These are phyloP conservation scores for Monodelphis domestica DNA, from an alignment of 2,797 vertebrate genomes.

Conservation along the genomic window DNA sequence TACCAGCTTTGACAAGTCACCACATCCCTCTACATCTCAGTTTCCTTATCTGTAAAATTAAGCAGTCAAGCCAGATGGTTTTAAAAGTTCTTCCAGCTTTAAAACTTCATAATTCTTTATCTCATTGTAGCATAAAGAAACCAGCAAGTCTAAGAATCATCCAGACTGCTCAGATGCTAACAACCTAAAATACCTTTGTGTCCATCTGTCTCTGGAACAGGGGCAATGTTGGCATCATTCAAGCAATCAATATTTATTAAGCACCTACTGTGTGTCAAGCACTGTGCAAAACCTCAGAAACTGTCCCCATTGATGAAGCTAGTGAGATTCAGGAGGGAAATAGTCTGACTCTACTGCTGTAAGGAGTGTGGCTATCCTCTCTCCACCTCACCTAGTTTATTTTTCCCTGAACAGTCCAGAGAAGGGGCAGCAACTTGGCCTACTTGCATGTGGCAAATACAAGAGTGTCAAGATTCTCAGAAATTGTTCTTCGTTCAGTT, in stretches of 20 bases:
- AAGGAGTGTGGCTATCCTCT: neutral
- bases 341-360: neutral
- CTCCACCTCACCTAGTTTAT: neutral
- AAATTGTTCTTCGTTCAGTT: neutral
- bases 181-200: neutral
- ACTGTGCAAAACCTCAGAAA: neutral
- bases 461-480: neutral
- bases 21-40: neutral
- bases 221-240: slow-evolving; percentile 21
- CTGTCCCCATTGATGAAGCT: neutral
- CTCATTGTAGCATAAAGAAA: slow-evolving; percentile 9
- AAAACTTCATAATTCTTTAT: neutral
- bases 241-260: neutral
- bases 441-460: neutral
- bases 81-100: neutral
- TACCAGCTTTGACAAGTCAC: slow-evolving; percentile 25
- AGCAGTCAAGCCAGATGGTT: neutral
- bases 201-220: neutral
- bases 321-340: neutral
- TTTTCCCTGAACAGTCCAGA: neutral
- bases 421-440: neutral
- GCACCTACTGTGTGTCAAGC: neutral
- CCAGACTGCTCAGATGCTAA: neutral
- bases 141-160: neutral
- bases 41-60: neutral